Base-by-base conservation (phyloP, 2,113 vertebrate genomes). In the Amazona vittata region DNA sequence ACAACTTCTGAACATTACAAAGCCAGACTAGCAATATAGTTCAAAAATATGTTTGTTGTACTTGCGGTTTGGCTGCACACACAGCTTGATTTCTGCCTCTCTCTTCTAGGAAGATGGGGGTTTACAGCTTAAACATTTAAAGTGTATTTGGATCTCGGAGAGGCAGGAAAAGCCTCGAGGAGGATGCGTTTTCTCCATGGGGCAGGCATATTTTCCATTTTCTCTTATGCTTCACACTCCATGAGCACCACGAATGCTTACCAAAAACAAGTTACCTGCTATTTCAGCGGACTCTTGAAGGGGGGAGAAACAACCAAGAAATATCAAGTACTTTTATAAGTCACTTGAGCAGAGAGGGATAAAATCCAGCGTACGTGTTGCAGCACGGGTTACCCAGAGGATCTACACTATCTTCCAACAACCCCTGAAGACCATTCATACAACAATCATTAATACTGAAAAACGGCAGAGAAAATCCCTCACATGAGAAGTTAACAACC, bases 1-100 rank as follows among this genome's bases (percentile, higher is more conserved):
- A 98, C 97, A 98, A 98, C 98, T 98, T 98, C 88, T 91, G 96
- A 98, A 98, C 97, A 94, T 87, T 97, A 93, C 96, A 96, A 98
- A 97, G 83, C 79, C 89, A 96, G 87, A 81, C 93, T 22, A 94
- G 94, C 91, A 96, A 96, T 93, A 93, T 76, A 91, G 91, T 95
- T 95, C 96, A 95, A 91, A 96, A 95, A 94, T 97, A 95, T 94
- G 92, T 93, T 95, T 96, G 95, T 89, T 96, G 97, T 94, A 91
- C 95, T 86, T 92, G 96, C 74, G 87, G 90, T 96, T 88, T 91
- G 87, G 83, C 91, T 89, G 91, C 95, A 86, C 82, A 82, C 84
- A 80, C 82, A 95, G 94, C 73, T 90, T 86, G 94, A 91, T 89
- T 95, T 95, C 84, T 92, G 75, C 94, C 82, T 84, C 85, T 37